phyloP scores from a whole-genome alignment of 2,888 invertebrate genomes.

The Syrphus vitripennis region DNA sequence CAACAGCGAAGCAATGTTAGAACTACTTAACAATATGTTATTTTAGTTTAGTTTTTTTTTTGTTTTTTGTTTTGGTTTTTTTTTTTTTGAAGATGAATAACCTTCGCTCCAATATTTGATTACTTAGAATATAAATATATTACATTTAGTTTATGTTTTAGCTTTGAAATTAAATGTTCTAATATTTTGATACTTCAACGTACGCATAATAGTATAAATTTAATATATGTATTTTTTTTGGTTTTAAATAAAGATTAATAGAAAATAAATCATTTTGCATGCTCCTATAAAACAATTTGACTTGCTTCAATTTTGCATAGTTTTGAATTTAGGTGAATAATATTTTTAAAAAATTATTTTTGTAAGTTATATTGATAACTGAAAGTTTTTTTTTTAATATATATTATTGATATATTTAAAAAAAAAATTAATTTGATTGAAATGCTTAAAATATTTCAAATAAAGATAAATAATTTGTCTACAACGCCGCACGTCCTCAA shows the following conservation, averaged over 20 bases:
- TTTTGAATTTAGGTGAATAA: neutral
- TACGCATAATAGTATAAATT: neutral
- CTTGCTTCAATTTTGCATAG: neutral
- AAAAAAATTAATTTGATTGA: no score
- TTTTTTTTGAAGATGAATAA: neutral
- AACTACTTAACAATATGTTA: neutral
- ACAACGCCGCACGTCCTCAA: neutral
- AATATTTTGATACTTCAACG: neutral
- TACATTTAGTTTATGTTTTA: neutral
- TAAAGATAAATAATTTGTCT: neutral
- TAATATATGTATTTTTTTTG: no score
- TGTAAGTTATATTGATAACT: neutral
- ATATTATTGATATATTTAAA: neutral
- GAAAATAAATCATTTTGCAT: neutral
- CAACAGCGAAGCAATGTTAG: neutral
- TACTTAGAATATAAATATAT: neutral
- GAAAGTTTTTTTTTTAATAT: neutral
- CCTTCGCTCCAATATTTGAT: neutral
- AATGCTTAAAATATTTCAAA: neutral
- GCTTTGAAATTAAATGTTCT: neutral
- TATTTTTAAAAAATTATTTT: neutral
- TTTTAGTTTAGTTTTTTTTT: neutral
- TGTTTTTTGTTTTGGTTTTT: no score
- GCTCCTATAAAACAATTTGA: neutral
- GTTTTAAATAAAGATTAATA: neutral